Conservation (phyloP, 1,140 invertebrate species). For the Diabrotica undecimpunctata region DNA sequence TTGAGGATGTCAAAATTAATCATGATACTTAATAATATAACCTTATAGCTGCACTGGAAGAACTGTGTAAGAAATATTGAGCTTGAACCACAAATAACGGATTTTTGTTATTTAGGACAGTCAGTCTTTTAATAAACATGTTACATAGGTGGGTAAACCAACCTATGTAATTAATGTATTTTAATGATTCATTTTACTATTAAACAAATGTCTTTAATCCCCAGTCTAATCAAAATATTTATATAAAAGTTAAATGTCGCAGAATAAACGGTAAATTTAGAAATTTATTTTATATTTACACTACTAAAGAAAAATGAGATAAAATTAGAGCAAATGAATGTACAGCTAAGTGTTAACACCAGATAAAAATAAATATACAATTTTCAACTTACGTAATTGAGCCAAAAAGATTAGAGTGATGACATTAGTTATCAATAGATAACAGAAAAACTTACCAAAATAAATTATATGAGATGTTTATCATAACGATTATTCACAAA, state of each 20-base stretch:
- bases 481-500: slow-evolving; percentile 10
- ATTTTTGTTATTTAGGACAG: too few relatives aligned
- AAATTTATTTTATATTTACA: background rate
- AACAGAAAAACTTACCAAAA: slow-evolving; percentile 12
- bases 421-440: background rate
- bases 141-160: background rate
- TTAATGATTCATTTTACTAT: background rate
- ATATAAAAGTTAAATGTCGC: background rate
- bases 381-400: background rate
- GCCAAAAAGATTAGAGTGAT: too few relatives aligned
- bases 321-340: slow-evolving; percentile 6
- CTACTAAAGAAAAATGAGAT: background rate
- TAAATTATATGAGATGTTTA: slow-evolving; percentile 2
- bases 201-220: background rate
- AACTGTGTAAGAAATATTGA: too few relatives aligned
- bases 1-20: slow-evolving; percentile 1
- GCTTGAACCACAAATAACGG: too few relatives aligned
- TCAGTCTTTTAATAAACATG: too few relatives aligned
- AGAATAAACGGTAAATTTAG: background rate
- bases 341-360: background rate
- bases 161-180: background rate
- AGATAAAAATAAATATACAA: slow-evolving; percentile 1
- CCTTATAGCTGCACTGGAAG: background rate
- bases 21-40: background rate
- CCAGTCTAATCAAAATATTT: background rate